These are phyloP conservation scores for Elanus axillaris DNA, from an alignment of 2,113 vertebrate genomes.

Conservation along the genomic window DNA sequence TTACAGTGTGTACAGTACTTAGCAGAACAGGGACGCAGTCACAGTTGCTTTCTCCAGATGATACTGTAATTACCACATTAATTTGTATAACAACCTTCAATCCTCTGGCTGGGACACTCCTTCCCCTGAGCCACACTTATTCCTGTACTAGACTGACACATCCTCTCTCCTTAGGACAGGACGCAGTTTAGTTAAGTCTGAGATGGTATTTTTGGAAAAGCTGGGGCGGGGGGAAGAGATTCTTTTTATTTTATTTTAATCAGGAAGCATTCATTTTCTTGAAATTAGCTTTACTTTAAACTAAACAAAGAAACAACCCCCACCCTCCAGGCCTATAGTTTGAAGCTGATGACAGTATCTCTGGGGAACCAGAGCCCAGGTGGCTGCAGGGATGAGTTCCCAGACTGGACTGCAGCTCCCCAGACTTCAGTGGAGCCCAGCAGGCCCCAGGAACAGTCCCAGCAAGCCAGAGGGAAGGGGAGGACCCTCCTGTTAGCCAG, in stretches of 20 bases:
- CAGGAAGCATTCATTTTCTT: not conserved
- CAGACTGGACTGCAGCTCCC: not conserved
- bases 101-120: constrained; percentile 29
- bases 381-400: not conserved
- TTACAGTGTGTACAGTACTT: not conserved
- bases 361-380: not conserved
- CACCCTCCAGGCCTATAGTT: too few relatives aligned
- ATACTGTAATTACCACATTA: constrained; percentile 63
- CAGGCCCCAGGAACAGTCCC: not conserved
- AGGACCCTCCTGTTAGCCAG: not conserved
- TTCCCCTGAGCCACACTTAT: constrained; percentile 35
- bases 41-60: constrained; percentile 60
- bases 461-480: not conserved
- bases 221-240: rapidly evolving
- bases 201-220: not conserved
- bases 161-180: not conserved
- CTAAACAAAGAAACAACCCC: not conserved
- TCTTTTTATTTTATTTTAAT: not conserved
- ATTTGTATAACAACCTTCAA: constrained; percentile 63
- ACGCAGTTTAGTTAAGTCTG: not conserved
- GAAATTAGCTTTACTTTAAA: not conserved
- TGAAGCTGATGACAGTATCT: not conserved
- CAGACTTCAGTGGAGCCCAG: not conserved
- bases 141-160: not conserved
- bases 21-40: constrained; percentile 33